Evolutionary conservation across 2,888 invertebrate species (phyloP).

Genomic region (Antheraea yamamai): DNA sequence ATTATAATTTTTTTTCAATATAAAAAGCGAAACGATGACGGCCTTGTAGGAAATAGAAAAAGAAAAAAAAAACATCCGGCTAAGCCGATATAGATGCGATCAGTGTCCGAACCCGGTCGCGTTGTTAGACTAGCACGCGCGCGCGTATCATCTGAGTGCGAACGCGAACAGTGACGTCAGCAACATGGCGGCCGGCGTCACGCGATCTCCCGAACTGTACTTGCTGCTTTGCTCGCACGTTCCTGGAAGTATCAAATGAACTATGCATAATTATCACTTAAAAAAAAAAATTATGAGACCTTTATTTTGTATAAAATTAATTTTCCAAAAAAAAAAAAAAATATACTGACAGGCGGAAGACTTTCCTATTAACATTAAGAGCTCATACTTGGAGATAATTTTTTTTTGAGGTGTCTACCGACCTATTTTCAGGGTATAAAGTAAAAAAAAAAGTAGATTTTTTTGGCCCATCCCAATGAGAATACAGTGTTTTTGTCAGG

Average conservation of each 20-base stretch:
- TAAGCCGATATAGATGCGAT: constrained; percentile 7
- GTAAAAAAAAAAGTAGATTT: no score
- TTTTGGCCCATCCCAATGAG: no score
- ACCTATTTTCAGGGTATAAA: no score
- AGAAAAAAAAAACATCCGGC: not conserved
- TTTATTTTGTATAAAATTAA: no score
- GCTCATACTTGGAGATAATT: no score
- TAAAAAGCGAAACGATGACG: constrained; percentile 3
- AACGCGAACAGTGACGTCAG: constrained; percentile 38
- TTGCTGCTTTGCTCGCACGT: constrained; percentile 79
- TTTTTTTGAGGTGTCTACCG: no score
- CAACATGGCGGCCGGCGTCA: constrained; percentile 35
- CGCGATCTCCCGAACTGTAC: constrained; percentile 57
- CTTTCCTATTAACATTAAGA: no score
- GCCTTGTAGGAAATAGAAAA: not conserved
- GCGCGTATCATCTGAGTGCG: constrained; percentile 46
- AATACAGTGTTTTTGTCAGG: no score
- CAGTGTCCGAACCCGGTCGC: not conserved
- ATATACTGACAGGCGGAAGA: no score
- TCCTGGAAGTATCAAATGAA: constrained; percentile 47
- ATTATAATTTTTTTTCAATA: no score
- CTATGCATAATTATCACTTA: not conserved
- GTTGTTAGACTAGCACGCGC: constrained; percentile 17
- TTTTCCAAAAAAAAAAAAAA: no score
- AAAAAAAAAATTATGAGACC: no score